Conservation (phyloP, 2,888 invertebrate species). For the Itoplectis maculator region DNA sequence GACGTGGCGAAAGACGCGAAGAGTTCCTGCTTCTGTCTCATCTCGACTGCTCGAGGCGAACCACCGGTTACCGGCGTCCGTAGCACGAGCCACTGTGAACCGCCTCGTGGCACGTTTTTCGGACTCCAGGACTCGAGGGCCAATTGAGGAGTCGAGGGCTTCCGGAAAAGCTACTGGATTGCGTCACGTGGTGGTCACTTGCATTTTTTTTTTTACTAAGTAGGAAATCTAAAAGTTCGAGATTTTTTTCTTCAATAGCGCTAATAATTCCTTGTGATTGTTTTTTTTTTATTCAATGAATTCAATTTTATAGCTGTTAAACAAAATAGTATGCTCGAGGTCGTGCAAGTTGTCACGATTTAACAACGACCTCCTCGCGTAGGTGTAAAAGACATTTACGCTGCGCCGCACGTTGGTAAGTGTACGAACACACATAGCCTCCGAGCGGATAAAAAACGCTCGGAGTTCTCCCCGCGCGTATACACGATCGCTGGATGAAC, state of each 20-base stretch:
- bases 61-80: background rate
- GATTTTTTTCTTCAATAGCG: no score
- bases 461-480: background rate
- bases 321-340: no score
- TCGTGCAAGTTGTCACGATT: no score
- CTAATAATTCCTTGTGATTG: no score
- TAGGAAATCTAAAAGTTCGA: no score
- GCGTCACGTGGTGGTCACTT: background rate
- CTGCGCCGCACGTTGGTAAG: background rate
- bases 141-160: background rate
- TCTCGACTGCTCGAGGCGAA: background rate
- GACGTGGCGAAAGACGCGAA: conserved; percentile 9
- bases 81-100: background rate
- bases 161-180: background rate
- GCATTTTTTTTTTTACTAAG: background rate
- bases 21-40: conserved; percentile 3
- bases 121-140: background rate
- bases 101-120: background rate
- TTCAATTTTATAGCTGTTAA: no score
- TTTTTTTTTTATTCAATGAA: no score
- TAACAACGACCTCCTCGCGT: background rate
- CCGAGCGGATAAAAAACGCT: background rate
- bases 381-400: conserved; percentile 27
- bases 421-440: conserved; percentile 1
- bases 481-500: conserved; percentile 37